These are phyloP conservation scores for Neotoxoptera formosana DNA, from an alignment of 1,140 invertebrate genomes.

Conservation along the genomic window DNA sequence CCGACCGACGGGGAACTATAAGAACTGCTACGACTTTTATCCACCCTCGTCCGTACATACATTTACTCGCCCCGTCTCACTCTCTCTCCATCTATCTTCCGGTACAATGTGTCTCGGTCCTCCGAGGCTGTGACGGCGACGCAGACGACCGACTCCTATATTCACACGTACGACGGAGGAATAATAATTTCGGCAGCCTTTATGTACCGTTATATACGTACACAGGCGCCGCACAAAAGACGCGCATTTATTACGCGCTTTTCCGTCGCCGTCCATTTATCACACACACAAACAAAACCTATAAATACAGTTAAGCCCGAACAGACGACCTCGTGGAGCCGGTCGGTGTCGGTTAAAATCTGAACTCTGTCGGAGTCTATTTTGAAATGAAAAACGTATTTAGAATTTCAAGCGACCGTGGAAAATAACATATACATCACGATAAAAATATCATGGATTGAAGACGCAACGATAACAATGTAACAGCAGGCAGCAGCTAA, in stretches of 20 bases:
- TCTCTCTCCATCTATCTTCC: background rate
- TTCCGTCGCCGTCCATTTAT: conserved; percentile 2
- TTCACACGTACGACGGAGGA: conserved; percentile 9
- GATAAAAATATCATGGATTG: too few relatives aligned
- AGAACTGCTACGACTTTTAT: background rate
- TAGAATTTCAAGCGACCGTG: too few relatives aligned
- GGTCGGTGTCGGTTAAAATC: background rate
- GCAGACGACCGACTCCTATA: background rate
- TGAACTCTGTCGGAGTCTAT: background rate
- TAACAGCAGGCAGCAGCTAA: too few relatives aligned
- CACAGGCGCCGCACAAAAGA: background rate
- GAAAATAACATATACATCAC: too few relatives aligned
- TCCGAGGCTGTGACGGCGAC: background rate
- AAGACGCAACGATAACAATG: too few relatives aligned
- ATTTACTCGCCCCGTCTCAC: background rate
- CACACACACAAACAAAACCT: background rate
- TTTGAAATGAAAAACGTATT: too few relatives aligned
- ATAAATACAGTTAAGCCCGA: background rate
- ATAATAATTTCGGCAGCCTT: conserved; percentile 8
- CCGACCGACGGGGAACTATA: background rate
- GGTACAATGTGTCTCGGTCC: background rate
- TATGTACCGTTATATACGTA: background rate
- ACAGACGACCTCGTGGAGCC: background rate
- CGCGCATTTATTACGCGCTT: background rate
- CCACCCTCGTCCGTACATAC: background rate